These are phyloP conservation scores for Sabatieria punctata DNA, from an alignment of 2,888 invertebrate genomes.

Conservation along the genomic window DNA sequence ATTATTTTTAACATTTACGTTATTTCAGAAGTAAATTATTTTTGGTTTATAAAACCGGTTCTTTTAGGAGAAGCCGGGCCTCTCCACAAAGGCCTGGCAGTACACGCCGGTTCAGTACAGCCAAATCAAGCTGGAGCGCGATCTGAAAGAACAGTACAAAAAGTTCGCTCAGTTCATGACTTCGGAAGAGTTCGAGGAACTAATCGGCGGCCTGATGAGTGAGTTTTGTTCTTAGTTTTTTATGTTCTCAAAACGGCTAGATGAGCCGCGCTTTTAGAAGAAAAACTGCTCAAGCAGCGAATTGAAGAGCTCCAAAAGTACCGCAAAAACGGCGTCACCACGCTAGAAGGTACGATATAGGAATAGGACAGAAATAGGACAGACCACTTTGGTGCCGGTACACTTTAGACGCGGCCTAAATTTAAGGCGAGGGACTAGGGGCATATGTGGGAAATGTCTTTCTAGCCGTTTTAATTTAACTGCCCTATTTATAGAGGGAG, in stretches of 20 bases:
- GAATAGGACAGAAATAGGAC: too few species aligned
- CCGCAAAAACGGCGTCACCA: slow-evolving; percentile 4
- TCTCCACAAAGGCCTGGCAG: neutral
- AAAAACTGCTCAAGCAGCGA: slow-evolving; percentile 5
- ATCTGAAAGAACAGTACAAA: slow-evolving; percentile 1
- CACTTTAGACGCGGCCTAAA: too few species aligned
- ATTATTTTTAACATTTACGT: too few species aligned
- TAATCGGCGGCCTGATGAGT: slow-evolving; percentile 5
- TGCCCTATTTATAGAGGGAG: too few species aligned
- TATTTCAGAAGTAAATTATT: too few species aligned
- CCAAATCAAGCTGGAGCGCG: neutral
- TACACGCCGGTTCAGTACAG: neutral
- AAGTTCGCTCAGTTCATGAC: slow-evolving; percentile 1
- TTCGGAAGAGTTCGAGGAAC: neutral
- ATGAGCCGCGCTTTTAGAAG: slow-evolving; percentile 4
- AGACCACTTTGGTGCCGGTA: too few species aligned
- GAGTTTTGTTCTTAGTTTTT: neutral
- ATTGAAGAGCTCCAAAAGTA: slow-evolving; percentile 7
- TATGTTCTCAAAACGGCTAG: neutral
- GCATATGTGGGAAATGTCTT: too few species aligned
- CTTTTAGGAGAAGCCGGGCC: neutral
- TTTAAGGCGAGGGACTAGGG: too few species aligned
- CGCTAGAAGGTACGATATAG: slow-evolving; percentile 9
- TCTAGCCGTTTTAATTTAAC: too few species aligned
- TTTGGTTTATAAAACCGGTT: too few species aligned